Percentiles rank a stretch among this genome's conserved stretches.
Evolutionary conservation across 1,140 invertebrate genomes (phyloP).

Genomic region (Andrena cerasifolii): DNA sequence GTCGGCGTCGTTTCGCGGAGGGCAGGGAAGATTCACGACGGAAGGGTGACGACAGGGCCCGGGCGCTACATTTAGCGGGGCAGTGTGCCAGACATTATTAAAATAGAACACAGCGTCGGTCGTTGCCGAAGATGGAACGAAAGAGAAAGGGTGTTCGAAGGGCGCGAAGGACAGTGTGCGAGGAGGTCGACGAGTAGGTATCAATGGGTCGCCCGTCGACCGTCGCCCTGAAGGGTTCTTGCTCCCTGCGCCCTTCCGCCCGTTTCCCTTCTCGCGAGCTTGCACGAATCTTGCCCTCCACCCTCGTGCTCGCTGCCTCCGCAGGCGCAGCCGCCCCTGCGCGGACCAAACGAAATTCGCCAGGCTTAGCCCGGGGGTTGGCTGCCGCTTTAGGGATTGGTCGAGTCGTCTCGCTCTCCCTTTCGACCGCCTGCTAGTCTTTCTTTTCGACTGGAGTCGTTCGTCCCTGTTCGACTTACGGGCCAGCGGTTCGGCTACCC

Average conservation of each 20-base stretch:
- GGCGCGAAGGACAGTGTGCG: slow-evolving; percentile 35
- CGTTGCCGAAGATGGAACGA: slow-evolving; percentile 51
- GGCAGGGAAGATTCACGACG: not conserved
- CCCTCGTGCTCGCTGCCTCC: slow-evolving; percentile 33
- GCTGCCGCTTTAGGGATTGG: slow-evolving; percentile 65
- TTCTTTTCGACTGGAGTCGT: not conserved
- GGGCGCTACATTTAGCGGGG: slow-evolving; percentile 66
- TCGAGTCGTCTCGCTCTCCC: slow-evolving; percentile 17
- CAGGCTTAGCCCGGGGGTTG: slow-evolving; percentile 69
- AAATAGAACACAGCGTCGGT: slow-evolving; percentile 69
- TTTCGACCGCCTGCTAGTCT: not conserved
- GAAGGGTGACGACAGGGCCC: slow-evolving; percentile 58
- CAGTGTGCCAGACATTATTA: slow-evolving; percentile 79
- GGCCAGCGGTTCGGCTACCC: too few species aligned
- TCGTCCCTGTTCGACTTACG: not conserved
- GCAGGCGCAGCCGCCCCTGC: slow-evolving; percentile 65
- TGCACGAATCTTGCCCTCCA: slow-evolving; percentile 10
- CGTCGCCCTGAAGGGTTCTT: slow-evolving; percentile 60
- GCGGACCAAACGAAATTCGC: slow-evolving; percentile 68
- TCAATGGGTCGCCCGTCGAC: slow-evolving; percentile 60
- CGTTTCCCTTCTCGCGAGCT: not conserved
- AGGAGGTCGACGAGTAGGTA: slow-evolving; percentile 50
- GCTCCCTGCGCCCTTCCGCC: slow-evolving; percentile 11
- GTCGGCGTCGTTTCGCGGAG: not conserved
- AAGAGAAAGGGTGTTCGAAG: slow-evolving; percentile 48